Base-by-base conservation (phyloP, 2,888 invertebrate species). In the Smittia sp. region DNA sequence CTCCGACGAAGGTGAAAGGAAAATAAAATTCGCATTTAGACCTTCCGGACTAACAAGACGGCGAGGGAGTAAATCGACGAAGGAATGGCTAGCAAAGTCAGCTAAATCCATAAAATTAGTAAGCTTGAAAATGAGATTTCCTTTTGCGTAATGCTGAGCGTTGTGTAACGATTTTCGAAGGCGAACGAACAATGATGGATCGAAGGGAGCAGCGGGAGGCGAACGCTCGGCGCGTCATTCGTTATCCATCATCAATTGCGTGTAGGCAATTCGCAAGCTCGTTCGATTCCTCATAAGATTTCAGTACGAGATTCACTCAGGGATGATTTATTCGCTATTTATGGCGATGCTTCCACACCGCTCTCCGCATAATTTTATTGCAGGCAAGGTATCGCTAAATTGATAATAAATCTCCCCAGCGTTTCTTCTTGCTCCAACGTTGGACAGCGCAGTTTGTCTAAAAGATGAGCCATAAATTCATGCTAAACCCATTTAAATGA, bases 91-190 rank as follows among this genome's bases (percentile, higher is more conserved):
- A 46, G 46, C n/a, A 46, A 15, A 15, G 15, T 46, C 46, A 46
- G 46, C n/a, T 15, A 58, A 18, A 58, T 58, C 58, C 58, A 20
- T 58, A 22, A 22, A 58, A 58, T 58, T 58, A 58, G 58, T n/a
- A 22, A 58, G 58, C 58, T 58, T 58, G 58, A 58, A 58, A 58
- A 58, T 22, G 22, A 58, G 58, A 22, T 58, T 58, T 58, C 58
- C 20, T 18, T 20, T 22, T 58, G 58, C 46, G 22, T 22, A 58
- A 58, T 58, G 46, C n/a, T n/a, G n/a, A n/a, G n/a, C n/a, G 4
- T n/a, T 46, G 15, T 46, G 11, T n/a, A n/a, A 13, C 46, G 11
- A 46, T 46, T 39, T 46, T 13, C 58, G 58, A 20, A 58, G 18
- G 3, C 7, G 6, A 22, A 58, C 18, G 15, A 20, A 22, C 58